Evolutionary conservation across 2,797 vertebrate species (phyloP).

Genomic region (Falco novaeseelandiae): DNA sequence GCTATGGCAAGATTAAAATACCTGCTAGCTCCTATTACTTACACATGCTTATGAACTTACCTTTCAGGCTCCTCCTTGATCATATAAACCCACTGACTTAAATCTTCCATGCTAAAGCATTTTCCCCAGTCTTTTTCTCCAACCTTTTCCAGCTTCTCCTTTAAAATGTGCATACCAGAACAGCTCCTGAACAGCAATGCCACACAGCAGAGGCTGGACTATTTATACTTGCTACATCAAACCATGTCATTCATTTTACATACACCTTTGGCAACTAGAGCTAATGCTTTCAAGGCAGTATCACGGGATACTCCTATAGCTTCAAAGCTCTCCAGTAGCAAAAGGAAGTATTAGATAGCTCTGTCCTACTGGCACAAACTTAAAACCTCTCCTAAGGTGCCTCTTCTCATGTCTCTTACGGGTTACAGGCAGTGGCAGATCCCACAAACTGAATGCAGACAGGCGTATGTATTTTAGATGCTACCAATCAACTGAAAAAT

Average conservation of each 20-base stretch:
- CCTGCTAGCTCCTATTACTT: background rate
- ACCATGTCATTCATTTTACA: background rate
- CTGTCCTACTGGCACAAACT: background rate
- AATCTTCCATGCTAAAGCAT: background rate
- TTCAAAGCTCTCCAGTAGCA: background rate
- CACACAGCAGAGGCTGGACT: background rate
- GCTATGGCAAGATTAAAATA: constrained; percentile 17
- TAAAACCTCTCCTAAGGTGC: background rate
- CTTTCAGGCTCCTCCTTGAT: constrained; percentile 8
- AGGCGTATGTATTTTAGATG: background rate
- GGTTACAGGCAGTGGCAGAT: background rate
- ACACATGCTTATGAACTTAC: background rate
- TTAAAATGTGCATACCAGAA: background rate
- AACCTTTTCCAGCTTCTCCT: background rate
- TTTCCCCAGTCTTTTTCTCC: background rate
- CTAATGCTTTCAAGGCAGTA: background rate
- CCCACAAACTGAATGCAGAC: background rate
- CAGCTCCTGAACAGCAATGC: background rate
- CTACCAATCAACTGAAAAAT: constrained; percentile 42
- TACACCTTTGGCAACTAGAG: background rate
- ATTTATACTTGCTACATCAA: background rate
- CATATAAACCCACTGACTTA: background rate
- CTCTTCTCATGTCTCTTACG: background rate
- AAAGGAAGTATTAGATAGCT: background rate
- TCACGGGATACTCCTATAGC: background rate